phyloP scores from a whole-genome alignment of 2,888 invertebrate species.

The Tanypteryx hageni region DNA sequence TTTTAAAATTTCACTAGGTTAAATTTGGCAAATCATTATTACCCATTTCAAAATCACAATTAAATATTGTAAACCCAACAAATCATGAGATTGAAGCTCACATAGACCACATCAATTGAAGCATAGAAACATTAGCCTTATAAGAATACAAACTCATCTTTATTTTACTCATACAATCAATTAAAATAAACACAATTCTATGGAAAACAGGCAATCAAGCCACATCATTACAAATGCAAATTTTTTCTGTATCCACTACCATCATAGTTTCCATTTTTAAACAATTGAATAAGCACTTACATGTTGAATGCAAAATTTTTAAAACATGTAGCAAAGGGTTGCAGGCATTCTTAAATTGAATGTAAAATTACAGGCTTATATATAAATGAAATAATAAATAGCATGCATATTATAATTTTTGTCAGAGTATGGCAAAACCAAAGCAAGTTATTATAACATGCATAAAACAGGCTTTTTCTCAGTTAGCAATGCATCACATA shows the following conservation, averaged over 20 bases:
- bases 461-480: background rate
- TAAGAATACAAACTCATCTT: background rate
- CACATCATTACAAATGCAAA: background rate
- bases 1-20: no score
- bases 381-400: background rate
- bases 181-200: background rate
- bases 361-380: background rate
- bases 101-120: background rate
- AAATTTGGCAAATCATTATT: no score
- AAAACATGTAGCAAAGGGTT: background rate
- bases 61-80: no score
- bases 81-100: background rate
- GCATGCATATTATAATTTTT: background rate
- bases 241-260: background rate
- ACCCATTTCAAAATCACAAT: no score
- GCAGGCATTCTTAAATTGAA: background rate
- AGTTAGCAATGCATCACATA: background rate
- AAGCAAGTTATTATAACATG: slow-evolving; percentile 9
- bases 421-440: background rate
- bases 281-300: background rate
- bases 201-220: background rate
- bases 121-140: background rate
- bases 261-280: background rate
- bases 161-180: background rate
- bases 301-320: background rate